Conservation (phyloP, 2,888 invertebrate genomes). For the Netelia inedita region DNA sequence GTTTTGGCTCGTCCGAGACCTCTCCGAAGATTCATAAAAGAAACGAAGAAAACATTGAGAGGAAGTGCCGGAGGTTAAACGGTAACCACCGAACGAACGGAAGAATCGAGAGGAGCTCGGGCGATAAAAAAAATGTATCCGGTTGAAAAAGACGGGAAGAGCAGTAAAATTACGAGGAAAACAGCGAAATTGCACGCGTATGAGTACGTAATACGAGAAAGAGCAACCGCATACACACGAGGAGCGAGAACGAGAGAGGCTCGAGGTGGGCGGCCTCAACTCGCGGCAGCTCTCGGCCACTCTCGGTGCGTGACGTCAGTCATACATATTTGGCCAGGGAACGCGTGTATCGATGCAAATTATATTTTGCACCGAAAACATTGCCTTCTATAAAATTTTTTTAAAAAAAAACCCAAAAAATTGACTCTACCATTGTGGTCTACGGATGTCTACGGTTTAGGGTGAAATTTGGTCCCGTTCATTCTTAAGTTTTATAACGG, state of each 20-base stretch:
- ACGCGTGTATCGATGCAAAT: slow-evolving; percentile 78
- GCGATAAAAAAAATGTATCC: slow-evolving; percentile 28
- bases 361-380: slow-evolving; percentile 33
- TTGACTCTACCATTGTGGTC: not conserved
- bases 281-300: slow-evolving; percentile 66
- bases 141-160: slow-evolving; percentile 18
- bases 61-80: not conserved
- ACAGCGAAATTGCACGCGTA: not conserved
- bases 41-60: not conserved
- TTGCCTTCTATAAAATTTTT: slow-evolving; percentile 2
- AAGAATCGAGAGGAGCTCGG: slow-evolving; percentile 49
- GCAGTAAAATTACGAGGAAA: not conserved
- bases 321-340: slow-evolving; percentile 84
- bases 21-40: not conserved
- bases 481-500: not conserved
- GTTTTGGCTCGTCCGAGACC: not conserved
- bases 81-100: slow-evolving; percentile 7
- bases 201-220: slow-evolving; percentile 52
- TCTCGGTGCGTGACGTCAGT: slow-evolving; percentile 82
- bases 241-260: slow-evolving; percentile 69
- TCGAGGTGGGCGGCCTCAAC: slow-evolving; percentile 82
- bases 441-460: not conserved
- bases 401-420: slow-evolving; percentile 8
- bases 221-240: slow-evolving; percentile 21
- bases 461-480: too few species aligned